phyloP scores from a whole-genome alignment of 2,888 invertebrate genomes.

The Cerceris rybyensis region DNA sequence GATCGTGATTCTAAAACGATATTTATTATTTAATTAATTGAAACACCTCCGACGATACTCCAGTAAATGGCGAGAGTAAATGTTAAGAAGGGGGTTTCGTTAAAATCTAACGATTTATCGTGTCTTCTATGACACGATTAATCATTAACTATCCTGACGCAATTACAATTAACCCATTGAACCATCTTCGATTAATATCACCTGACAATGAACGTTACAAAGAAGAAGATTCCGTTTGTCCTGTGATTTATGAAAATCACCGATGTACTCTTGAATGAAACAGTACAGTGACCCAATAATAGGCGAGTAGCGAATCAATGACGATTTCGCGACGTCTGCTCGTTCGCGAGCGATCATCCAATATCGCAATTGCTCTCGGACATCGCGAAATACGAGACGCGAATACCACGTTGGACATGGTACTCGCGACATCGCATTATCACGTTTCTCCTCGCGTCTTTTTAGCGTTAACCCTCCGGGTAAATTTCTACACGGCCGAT shows the following conservation, averaged over 20 bases:
- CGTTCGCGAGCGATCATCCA: neutral
- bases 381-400: neutral
- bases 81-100: slow-evolving; percentile 12
- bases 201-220: too few species aligned
- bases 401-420: neutral
- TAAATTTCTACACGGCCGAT: slow-evolving; percentile 31
- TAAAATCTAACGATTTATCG: slow-evolving; percentile 22
- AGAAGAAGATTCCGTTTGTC: neutral
- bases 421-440: neutral
- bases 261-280: too few species aligned
- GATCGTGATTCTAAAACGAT: slow-evolving; percentile 72
- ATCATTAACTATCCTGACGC: slow-evolving; percentile 6
- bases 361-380: neutral
- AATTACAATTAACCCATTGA: neutral
- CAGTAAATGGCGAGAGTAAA: neutral
- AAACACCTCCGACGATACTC: slow-evolving; percentile 46
- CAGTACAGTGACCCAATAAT: too few species aligned
- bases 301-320: neutral
- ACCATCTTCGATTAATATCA: slow-evolving; percentile 7
- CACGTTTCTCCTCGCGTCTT: slow-evolving; percentile 12
- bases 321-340: neutral
- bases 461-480: slow-evolving; percentile 8
- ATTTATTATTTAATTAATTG: slow-evolving; percentile 77
- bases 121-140: slow-evolving; percentile 18
- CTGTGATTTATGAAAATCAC: neutral